Conservation (phyloP, 1,140 invertebrate genomes). For the Hydropsyche tenuis region DNA sequence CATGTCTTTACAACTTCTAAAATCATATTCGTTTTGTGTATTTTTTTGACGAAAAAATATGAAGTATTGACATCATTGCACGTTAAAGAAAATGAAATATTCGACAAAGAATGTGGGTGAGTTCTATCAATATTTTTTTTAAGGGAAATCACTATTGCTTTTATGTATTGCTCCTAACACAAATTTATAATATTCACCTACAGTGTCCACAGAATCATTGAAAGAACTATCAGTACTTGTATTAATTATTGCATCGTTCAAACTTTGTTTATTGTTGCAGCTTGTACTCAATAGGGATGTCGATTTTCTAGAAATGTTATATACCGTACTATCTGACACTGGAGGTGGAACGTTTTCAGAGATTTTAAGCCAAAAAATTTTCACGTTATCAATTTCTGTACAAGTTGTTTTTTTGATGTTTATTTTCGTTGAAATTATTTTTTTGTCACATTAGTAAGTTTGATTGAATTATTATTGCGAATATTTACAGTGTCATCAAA, state of each 20-base stretch:
- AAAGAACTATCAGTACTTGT: neutral
- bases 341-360: slow-evolving; percentile 5
- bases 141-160: neutral
- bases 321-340: no score
- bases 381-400: neutral
- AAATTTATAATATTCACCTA: neutral
- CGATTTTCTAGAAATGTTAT: no score
- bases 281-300: no score
- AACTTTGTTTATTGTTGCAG: neutral
- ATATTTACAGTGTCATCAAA: neutral
- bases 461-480: no score
- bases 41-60: no score
- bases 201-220: neutral
- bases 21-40: no score
- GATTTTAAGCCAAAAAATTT: neutral
- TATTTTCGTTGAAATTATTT: neutral
- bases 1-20: no score
- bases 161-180: neutral
- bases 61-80: no score
- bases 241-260: slow-evolving; percentile 3
- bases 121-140: no score
- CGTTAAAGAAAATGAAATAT: neutral
- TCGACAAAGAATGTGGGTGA: neutral
- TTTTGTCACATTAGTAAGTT: neutral
- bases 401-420: neutral